These are phyloP conservation scores for Glandiceps talaboti DNA, from an alignment of 53 echinoderm and acorn worm genomes.

Conservation along the genomic window DNA sequence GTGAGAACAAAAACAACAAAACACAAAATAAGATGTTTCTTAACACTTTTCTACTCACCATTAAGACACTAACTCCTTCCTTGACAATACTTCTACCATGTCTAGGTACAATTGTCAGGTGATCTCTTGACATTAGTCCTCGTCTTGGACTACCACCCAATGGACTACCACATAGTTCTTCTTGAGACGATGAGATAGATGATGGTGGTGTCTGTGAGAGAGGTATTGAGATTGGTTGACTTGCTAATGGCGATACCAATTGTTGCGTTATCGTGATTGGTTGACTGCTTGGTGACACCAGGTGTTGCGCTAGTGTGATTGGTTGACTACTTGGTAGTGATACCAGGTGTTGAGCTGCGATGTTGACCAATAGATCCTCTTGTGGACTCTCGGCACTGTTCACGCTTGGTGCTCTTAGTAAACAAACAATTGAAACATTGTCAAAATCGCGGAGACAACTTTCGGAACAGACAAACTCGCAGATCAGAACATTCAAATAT, in stretches of 20 bases:
- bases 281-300: no score
- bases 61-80: slow-evolving; percentile 62
- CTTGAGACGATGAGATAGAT: not conserved
- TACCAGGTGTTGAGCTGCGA: no score
- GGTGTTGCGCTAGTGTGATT: no score
- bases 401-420: not conserved
- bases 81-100: slow-evolving; percentile 88
- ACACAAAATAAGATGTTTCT: no score
- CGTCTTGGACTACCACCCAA: slow-evolving; percentile 57
- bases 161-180: slow-evolving; percentile 1
- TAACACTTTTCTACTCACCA: no score
- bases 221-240: not conserved
- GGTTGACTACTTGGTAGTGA: no score
- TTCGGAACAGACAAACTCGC: no score
- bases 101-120: slow-evolving; percentile 80
- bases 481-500: no score
- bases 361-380: no score
- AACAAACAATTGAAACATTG: no score
- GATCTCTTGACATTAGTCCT: slow-evolving; percentile 69
- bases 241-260: not conserved
- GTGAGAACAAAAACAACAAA: no score
- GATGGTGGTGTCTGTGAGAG: not conserved
- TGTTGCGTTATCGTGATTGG: not conserved
- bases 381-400: not conserved
- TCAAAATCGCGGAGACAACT: no score